Conservation (phyloP, 1,140 invertebrate genomes). For the Brachionus calyciflorus region DNA sequence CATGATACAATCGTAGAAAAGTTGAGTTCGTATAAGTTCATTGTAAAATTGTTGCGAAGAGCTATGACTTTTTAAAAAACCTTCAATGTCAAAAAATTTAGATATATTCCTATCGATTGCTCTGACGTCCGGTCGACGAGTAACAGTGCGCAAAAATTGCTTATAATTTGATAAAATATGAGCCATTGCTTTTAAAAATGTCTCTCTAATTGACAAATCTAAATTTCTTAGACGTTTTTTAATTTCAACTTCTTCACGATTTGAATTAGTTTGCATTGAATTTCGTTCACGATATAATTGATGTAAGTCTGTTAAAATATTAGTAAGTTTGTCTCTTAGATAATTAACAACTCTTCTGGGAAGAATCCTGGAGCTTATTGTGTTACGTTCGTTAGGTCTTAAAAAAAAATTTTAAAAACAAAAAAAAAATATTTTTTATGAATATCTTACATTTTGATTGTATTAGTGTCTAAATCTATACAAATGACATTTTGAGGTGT, state of each 20-base stretch:
- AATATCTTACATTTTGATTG: slow-evolving; percentile 64
- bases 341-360: neutral
- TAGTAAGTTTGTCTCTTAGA: neutral
- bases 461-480: slow-evolving; percentile 95
- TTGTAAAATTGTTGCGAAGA: slow-evolving; percentile 85
- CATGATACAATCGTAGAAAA: slow-evolving; percentile 97
- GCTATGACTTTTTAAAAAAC: slow-evolving; percentile 68
- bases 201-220: slow-evolving; percentile 91
- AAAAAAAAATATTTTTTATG: neutral
- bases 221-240: slow-evolving; percentile 57
- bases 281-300: neutral
- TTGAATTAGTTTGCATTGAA: slow-evolving; percentile 13
- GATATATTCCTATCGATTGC: slow-evolving; percentile 79
- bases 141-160: slow-evolving; percentile 84
- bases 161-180: slow-evolving; percentile 86
- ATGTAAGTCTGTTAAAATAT: neutral
- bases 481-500: slow-evolving; percentile 93
- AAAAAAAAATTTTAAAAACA: neutral
- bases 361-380: neutral
- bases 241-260: slow-evolving; percentile 64
- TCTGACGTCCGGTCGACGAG: slow-evolving; percentile 78
- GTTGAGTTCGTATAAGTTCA: slow-evolving; percentile 85
- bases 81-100: slow-evolving; percentile 56
- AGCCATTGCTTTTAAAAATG: slow-evolving; percentile 93
- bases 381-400: neutral